phyloP scores from a whole-genome alignment of 92 coral and sea anemone genomes.

The Heliopora coerulea region DNA sequence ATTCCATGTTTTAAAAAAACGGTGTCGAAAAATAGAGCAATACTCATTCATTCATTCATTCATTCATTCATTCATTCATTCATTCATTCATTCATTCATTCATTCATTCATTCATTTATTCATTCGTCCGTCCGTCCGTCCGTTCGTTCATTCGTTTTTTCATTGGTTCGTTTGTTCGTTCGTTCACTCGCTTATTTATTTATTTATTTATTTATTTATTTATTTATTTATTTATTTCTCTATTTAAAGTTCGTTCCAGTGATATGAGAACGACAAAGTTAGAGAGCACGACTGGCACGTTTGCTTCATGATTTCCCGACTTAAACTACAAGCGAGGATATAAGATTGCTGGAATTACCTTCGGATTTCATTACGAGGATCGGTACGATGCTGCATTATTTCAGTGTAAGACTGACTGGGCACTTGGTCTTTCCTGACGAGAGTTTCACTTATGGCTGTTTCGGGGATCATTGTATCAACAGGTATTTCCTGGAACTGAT shows the following conservation, averaged over 20 bases:
- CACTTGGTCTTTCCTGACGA: conserved; percentile 4
- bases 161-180: too few relatives aligned
- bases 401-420: neutral
- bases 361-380: conserved; percentile 18
- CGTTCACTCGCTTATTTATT: too few relatives aligned
- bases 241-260: too few relatives aligned
- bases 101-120: neutral
- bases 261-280: too few relatives aligned
- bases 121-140: neutral
- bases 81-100: neutral
- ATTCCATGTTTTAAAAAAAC: too few relatives aligned
- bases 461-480: conserved; percentile 21
- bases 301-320: too few relatives aligned
- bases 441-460: conserved; percentile 15
- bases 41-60: too few relatives aligned
- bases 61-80: too few relatives aligned
- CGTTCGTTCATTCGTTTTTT: too few relatives aligned
- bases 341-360: conserved; percentile 4
- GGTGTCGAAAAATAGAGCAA: too few relatives aligned
- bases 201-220: neutral
- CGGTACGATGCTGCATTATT: neutral
- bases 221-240: neutral
- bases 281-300: too few relatives aligned
- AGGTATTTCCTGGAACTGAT: conserved; percentile 11
- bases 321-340: too few relatives aligned